Evolutionary conservation across 2,888 invertebrate genomes (phyloP).

Genomic region (Stenoptilia bipunctidactyla): DNA sequence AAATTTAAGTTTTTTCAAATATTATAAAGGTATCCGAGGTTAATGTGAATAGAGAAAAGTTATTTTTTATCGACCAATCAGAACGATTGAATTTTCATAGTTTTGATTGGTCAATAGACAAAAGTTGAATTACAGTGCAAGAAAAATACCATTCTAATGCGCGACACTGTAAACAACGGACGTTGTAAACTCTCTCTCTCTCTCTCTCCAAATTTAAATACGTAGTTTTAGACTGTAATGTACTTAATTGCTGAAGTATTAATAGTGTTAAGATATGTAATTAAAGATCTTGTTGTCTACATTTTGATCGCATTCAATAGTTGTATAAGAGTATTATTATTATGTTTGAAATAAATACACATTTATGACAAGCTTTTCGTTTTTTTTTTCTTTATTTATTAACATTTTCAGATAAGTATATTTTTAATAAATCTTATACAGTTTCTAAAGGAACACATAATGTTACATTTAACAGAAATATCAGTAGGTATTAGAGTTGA

Average conservation of each 20-base stretch:
- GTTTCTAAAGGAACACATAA: too few relatives aligned
- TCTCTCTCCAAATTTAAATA: conserved; percentile 45
- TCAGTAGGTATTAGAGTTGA: too few relatives aligned
- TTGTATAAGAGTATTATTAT: conserved; percentile 46
- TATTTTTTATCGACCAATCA: conserved; percentile 11
- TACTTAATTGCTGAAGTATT: conserved; percentile 55
- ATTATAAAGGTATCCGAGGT: conserved; percentile 27
- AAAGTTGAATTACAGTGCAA: too few relatives aligned
- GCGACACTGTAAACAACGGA: conserved; percentile 20
- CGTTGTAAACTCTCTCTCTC: conserved; percentile 33
- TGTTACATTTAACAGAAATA: too few relatives aligned
- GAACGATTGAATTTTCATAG: background rate
- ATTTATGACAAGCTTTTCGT: conserved; percentile 56
- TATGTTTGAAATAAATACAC: conserved; percentile 62
- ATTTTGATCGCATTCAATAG: conserved; percentile 51
- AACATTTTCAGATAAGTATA: too few relatives aligned
- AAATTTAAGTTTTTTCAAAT: conserved; percentile 13
- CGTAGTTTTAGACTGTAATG: conserved; percentile 21
- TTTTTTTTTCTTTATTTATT: conserved; percentile 4
- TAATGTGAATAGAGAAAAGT: conserved; percentile 20
- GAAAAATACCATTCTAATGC: background rate
- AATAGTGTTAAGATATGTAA: conserved; percentile 41
- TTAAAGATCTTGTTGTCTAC: conserved; percentile 56
- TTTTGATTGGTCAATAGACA: background rate
- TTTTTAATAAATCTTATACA: too few relatives aligned